Evolutionary conservation across 1,140 invertebrate genomes (phyloP), one percentile per base, ranked within the genome.

Genomic region (Geopemphigus sp.): DNA sequence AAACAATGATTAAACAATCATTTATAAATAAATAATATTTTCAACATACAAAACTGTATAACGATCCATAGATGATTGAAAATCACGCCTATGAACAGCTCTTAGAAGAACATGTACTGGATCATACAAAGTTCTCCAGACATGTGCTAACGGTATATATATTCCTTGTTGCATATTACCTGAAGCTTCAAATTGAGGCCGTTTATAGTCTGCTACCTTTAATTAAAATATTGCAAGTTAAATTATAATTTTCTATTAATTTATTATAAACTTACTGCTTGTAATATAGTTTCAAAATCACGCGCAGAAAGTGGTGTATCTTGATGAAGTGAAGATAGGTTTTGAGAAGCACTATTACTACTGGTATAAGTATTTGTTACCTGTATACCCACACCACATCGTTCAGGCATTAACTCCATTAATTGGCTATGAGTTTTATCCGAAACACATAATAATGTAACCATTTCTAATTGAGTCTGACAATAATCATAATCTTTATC

Each of bases 341-440:
- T 63, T 59, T 6, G n/a, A 12, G 32, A 53, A 32, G 45, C 14
- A 14, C n/a, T 11, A 50, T 32, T 59, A n/a, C 45, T 81, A 83
- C 82, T 83, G 90, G 89, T 86, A 93, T 2, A 17, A 70, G 66
- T 8, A 19, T 6, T 72, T 50, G 47, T 26, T 63, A n/a, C n/a
- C 24, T 59, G 54, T 29, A 24, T 61, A 94, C 45, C 47, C 84
- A 95, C 94, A 29, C 93, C 92, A 83, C 94, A 97, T 32, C 95
- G 89, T 87, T 98, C 96, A 0, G 97, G 96, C 93, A 98, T 96
- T 47, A 95, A 86, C 85, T 98, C 96, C 86, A 96, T 92, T 24
- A 98, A 87, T 85, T 98, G 95, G 82, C 94, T 96, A 86, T 98
- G 96, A 1, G 96, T 98, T 85, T 96, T 95, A 85, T 98, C 96